phyloP scores from a whole-genome alignment of 2,113 vertebrate genomes.

The Deroptyus accipitrinus region DNA sequence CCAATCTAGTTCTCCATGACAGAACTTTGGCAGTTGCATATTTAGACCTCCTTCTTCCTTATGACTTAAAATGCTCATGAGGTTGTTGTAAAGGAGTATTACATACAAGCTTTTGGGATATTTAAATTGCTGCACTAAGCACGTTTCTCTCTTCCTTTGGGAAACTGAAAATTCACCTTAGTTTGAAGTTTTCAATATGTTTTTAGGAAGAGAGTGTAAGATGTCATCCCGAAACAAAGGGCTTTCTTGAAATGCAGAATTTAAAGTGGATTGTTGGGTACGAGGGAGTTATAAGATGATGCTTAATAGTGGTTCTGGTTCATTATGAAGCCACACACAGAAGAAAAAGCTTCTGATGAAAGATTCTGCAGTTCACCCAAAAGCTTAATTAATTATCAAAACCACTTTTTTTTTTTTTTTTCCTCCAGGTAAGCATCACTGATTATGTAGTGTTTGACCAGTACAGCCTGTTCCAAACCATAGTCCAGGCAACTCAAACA shows the following conservation, averaged over 20 bases:
- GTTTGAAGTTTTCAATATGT: neutral
- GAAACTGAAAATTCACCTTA: neutral
- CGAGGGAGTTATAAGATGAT: neutral
- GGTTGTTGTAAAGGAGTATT: neutral
- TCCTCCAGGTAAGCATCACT: constrained; percentile 88
- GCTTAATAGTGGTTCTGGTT: neutral
- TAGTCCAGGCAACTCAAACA: constrained; percentile 91
- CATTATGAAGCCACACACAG: neutral
- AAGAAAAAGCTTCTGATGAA: neutral
- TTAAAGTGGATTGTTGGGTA: neutral
- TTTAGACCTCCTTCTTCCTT: neutral
- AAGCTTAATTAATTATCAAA: neutral
- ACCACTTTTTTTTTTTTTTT: neutral
- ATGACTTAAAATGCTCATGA: neutral
- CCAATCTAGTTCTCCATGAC: neutral
- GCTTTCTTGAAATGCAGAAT: neutral
- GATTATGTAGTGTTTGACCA: constrained; percentile 98
- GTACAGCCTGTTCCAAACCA: constrained; percentile 91
- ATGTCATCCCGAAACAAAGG: neutral
- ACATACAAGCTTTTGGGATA: neutral
- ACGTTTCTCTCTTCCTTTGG: neutral
- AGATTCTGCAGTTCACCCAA: neutral
- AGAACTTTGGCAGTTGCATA: neutral
- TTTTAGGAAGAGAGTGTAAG: neutral
- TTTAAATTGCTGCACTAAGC: neutral